These are phyloP conservation scores for Xylocampa areola DNA, from an alignment of 2,888 invertebrate genomes.

Conservation along the genomic window DNA sequence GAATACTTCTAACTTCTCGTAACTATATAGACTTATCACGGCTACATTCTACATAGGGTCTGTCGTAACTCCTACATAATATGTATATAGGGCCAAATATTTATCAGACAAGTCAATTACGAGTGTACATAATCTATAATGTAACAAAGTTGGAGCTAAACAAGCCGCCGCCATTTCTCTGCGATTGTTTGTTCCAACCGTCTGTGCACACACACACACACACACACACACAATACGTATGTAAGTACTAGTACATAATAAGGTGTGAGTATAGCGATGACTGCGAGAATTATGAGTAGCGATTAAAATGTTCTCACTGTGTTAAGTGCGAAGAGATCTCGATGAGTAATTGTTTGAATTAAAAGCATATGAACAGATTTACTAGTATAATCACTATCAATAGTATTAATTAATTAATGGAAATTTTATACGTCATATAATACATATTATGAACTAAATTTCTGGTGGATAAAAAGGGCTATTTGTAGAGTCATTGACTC, in stretches of 20 bases:
- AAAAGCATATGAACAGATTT: background rate
- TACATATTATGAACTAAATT: too few relatives aligned
- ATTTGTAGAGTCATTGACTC: too few relatives aligned
- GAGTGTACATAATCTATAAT: slow-evolving; percentile 65
- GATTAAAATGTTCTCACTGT: background rate
- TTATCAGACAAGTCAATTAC: slow-evolving; percentile 74
- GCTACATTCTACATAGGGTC: background rate
- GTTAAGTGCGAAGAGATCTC: background rate
- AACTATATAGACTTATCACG: slow-evolving; percentile 5
- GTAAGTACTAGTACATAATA: background rate
- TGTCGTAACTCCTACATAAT: too few relatives aligned
- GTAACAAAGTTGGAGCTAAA: slow-evolving; percentile 62
- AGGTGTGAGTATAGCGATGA: too few relatives aligned
- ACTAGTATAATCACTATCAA: too few relatives aligned
- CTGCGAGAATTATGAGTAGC: slow-evolving; percentile 1
- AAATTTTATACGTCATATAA: too few relatives aligned
- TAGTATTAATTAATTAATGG: too few relatives aligned
- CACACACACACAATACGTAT: background rate
- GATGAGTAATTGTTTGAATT: slow-evolving; percentile 1
- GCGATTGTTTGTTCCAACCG: slow-evolving; percentile 68
- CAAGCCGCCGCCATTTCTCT: slow-evolving; percentile 63
- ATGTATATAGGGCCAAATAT: slow-evolving; percentile 59
- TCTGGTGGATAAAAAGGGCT: too few relatives aligned
- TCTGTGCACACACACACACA: slow-evolving; percentile 54
- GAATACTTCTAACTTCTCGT: slow-evolving; percentile 6